phyloP scores from a whole-genome alignment of 2,797 vertebrate genomes.

The Sebastes flavidus region DNA sequence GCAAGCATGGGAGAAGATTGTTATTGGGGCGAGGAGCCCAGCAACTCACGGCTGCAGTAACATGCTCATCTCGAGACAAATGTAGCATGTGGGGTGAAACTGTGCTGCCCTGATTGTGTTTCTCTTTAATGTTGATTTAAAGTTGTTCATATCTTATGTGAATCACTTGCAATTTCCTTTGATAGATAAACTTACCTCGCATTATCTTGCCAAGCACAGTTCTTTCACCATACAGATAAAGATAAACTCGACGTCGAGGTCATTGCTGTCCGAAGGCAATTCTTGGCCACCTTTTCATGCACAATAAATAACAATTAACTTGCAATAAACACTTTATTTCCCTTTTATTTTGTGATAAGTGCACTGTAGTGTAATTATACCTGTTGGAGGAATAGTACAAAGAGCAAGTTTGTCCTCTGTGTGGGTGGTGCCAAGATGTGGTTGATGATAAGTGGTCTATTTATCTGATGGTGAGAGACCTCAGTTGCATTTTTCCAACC shows the following conservation, averaged over 20 bases:
- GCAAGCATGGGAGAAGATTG: background rate
- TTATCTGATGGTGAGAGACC: constrained; percentile 37
- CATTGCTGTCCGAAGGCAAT: constrained; percentile 6
- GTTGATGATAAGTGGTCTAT: constrained; percentile 41
- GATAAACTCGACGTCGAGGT: background rate
- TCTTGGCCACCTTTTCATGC: constrained; percentile 2
- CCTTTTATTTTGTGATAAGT: constrained; percentile 39
- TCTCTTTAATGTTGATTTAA: background rate
- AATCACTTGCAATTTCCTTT: background rate
- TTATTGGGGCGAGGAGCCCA: background rate
- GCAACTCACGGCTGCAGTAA: background rate
- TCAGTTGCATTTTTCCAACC: constrained; percentile 29
- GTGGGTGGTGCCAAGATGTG: constrained; percentile 33
- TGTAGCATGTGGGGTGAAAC: background rate
- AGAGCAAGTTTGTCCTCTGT: constrained; percentile 40
- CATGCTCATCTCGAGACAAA: background rate
- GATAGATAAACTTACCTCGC: background rate
- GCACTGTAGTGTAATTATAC: constrained; percentile 39
- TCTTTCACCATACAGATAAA: background rate
- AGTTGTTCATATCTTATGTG: background rate
- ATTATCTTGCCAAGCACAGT: background rate
- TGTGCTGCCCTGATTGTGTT: background rate
- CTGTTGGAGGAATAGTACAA: constrained; percentile 39
- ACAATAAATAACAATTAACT: constrained; percentile 24
- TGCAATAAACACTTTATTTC: constrained; percentile 4